Evolutionary conservation across 2,797 vertebrate genomes (phyloP).

Genomic region (Nasua narica): DNA sequence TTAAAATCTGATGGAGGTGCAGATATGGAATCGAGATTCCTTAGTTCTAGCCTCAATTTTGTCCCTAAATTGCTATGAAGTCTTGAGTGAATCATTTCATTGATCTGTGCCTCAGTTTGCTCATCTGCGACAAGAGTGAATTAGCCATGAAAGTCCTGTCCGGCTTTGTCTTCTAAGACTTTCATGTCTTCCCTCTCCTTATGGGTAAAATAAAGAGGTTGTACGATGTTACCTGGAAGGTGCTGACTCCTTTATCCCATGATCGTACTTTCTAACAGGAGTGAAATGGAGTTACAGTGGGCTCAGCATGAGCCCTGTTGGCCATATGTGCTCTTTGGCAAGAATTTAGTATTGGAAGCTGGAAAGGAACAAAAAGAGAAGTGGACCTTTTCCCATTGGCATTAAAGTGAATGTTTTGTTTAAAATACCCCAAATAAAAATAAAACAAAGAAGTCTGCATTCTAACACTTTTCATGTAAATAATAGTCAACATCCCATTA

Average conservation of each 20-base stretch:
- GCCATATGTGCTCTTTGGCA: not conserved
- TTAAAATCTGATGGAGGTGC: not conserved
- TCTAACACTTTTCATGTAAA: constrained; percentile 42
- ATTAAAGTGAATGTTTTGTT: constrained; percentile 20
- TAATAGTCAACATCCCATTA: constrained; percentile 35
- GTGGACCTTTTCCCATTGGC: not conserved
- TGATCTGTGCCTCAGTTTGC: not conserved
- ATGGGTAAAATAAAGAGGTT: not conserved
- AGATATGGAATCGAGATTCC: not conserved
- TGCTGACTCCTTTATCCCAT: not conserved
- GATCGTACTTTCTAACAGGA: not conserved
- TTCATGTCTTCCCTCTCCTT: not conserved
- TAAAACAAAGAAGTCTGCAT: constrained; percentile 33
- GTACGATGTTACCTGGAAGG: not conserved
- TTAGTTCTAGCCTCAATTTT: not conserved
- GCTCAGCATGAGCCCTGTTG: not conserved
- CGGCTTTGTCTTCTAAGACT: not conserved
- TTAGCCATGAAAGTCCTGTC: not conserved
- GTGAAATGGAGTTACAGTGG: not conserved
- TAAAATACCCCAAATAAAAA: constrained; percentile 18
- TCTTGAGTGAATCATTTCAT: not conserved
- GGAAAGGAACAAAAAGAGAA: constrained; percentile 33
- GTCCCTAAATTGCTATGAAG: not conserved
- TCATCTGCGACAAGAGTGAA: not conserved
- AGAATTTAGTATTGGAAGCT: not conserved